These are phyloP conservation scores for Cerceris rybyensis DNA, from an alignment of 2,888 invertebrate species.

Conservation along the genomic window DNA sequence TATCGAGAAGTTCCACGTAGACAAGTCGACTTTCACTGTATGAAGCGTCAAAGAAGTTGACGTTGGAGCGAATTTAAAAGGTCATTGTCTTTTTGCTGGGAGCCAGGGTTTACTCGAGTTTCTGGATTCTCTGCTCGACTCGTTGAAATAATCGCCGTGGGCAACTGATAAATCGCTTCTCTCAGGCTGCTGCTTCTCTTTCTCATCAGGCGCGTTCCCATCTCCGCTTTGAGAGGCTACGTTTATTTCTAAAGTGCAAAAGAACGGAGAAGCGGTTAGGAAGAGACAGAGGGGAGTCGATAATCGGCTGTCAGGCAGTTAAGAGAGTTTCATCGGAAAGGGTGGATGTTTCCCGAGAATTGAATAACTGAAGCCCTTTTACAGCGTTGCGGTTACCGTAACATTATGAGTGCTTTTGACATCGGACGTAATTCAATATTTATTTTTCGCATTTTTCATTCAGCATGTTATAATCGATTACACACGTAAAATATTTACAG, in stretches of 20 bases:
- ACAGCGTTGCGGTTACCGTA: too few species aligned
- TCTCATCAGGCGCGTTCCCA: neutral
- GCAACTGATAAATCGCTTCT: conserved; percentile 35
- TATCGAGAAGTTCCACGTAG: conserved; percentile 8
- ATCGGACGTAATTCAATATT: too few species aligned
- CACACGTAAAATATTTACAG: too few species aligned
- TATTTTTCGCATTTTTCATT: too few species aligned
- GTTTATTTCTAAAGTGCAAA: conserved; percentile 8
- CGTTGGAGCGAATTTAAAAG: conserved; percentile 26
- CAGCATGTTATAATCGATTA: too few species aligned
- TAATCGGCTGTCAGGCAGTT: conserved; percentile 21
- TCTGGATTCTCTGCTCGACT: conserved; percentile 15
- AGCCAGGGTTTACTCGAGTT: conserved; percentile 17
- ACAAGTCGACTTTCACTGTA: conserved; percentile 37
- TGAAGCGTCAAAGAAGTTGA: conserved; percentile 25
- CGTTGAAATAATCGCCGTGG: conserved; percentile 28
- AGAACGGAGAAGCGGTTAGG: conserved; percentile 5
- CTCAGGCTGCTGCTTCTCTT: neutral
- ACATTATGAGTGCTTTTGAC: too few species aligned
- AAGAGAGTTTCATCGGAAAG: conserved; percentile 1
- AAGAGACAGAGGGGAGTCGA: neutral
- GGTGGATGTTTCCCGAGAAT: neutral
- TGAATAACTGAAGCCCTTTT: too few species aligned
- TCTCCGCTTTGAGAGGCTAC: conserved; percentile 2
- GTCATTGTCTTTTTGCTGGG: conserved; percentile 33